phyloP scores from a whole-genome alignment of 1,140 invertebrate species.

The Camponotus vicinus region DNA sequence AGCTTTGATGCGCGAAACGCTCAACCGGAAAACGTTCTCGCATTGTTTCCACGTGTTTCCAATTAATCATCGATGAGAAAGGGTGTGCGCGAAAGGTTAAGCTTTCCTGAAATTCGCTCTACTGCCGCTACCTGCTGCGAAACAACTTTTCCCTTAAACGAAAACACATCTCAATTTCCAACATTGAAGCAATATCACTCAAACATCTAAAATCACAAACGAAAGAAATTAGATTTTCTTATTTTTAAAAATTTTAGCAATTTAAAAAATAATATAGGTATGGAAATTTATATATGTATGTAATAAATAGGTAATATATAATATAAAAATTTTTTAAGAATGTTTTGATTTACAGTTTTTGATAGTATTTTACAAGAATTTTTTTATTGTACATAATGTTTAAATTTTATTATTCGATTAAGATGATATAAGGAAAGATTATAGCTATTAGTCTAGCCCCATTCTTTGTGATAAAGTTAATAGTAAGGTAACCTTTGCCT shows the following conservation, averaged over 20 bases:
- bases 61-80: slow-evolving; percentile 4
- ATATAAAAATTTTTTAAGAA: no score
- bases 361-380: no score
- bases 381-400: no score
- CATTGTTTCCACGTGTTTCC: slow-evolving; percentile 14
- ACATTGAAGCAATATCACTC: background rate
- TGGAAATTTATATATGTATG: no score
- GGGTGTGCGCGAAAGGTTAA: no score
- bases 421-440: no score
- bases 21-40: background rate
- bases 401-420: no score
- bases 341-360: no score
- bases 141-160: background rate
- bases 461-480: no score
- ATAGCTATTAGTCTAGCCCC: no score
- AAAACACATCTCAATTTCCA: background rate
- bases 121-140: background rate
- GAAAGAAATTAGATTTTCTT: background rate
- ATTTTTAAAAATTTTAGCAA: background rate
- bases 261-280: background rate
- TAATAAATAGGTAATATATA: no score
- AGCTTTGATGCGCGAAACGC: background rate
- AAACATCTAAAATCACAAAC: background rate
- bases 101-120: background rate
- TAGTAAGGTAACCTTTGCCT: no score